Evolutionary conservation across 2,797 vertebrate genomes (phyloP).

Genomic region (Xiphophorus birchmanni): DNA sequence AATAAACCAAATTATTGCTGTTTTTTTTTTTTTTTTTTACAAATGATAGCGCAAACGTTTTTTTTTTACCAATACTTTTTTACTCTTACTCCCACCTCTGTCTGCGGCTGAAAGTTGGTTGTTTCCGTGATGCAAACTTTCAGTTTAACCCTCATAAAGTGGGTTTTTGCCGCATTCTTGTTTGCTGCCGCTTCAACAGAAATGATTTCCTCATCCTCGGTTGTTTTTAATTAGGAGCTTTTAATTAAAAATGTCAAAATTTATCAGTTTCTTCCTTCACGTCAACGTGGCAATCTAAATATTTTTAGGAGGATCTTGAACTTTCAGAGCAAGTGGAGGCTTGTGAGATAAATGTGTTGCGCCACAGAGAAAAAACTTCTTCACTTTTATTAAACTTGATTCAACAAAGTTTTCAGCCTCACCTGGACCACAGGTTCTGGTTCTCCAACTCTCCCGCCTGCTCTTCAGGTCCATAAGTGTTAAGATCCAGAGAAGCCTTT

Average conservation of each 20-base stretch:
- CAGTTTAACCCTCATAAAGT: not conserved
- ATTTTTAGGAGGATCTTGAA: not conserved
- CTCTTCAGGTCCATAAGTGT: not conserved
- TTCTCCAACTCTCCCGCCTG: not conserved
- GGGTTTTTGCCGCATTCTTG: not conserved
- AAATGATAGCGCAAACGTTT: not conserved
- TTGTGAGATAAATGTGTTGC: not conserved
- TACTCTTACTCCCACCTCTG: not conserved
- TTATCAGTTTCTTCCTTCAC: not conserved
- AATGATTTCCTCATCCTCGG: not conserved
- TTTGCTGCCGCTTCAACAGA: not conserved
- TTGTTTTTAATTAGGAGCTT: not conserved
- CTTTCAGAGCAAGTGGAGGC: not conserved
- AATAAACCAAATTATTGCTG: too few relatives aligned
- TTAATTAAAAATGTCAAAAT: not conserved
- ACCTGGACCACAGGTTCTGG: conserved; percentile 68
- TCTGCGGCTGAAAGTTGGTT: not conserved
- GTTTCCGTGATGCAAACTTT: not conserved
- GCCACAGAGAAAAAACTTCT: not conserved
- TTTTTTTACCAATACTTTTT: not conserved
- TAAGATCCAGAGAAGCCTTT: not conserved
- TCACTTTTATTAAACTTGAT: not conserved
- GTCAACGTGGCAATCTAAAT: not conserved
- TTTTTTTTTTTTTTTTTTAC: too few relatives aligned
- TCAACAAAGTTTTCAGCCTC: conserved; percentile 30